Percentiles rank a stretch among this genome's conserved stretches.
These are phyloP conservation scores for Drosophila varians DNA, from an alignment of 1,140 invertebrate species.

Conservation along the genomic window DNA sequence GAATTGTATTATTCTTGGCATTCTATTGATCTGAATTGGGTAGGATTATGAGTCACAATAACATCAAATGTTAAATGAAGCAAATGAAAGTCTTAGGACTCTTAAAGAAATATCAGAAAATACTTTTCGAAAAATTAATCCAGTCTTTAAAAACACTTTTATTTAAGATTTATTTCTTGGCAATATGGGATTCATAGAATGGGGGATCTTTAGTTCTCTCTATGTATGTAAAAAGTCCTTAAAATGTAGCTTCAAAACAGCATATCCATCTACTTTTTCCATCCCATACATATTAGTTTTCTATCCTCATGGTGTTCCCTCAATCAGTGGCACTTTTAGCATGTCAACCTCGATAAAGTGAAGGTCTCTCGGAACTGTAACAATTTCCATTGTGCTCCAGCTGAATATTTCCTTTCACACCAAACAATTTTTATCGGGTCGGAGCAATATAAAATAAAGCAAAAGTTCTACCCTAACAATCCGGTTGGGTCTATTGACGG, in stretches of 20 bases:
- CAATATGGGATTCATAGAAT: no score
- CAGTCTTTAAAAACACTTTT: neutral
- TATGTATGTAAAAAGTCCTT: constrained; percentile 5
- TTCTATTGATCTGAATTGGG: constrained; percentile 23
- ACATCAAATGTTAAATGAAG: constrained; percentile 20
- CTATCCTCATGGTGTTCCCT: constrained; percentile 21
- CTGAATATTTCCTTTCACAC: constrained; percentile 53
- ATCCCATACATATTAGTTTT: constrained; percentile 21
- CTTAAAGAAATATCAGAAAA: neutral
- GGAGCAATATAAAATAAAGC: constrained; percentile 4
- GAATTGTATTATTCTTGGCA: constrained; percentile 28
- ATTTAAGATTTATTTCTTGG: neutral
- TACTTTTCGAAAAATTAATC: neutral
- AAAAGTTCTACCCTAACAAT: constrained; percentile 51
- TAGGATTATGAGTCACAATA: constrained; percentile 13
- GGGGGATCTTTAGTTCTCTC: no score
- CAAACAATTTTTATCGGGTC: constrained; percentile 34
- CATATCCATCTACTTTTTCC: neutral
- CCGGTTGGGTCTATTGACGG: constrained; percentile 39
- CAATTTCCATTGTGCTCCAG: constrained; percentile 28
- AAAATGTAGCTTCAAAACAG: no score
- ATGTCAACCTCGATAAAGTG: constrained; percentile 40
- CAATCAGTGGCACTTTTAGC: constrained; percentile 41
- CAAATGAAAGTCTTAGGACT: neutral
- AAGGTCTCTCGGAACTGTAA: constrained; percentile 39